phyloP scores from a whole-genome alignment of 2,113 vertebrate species.

The Ammospiza nelsoni region DNA sequence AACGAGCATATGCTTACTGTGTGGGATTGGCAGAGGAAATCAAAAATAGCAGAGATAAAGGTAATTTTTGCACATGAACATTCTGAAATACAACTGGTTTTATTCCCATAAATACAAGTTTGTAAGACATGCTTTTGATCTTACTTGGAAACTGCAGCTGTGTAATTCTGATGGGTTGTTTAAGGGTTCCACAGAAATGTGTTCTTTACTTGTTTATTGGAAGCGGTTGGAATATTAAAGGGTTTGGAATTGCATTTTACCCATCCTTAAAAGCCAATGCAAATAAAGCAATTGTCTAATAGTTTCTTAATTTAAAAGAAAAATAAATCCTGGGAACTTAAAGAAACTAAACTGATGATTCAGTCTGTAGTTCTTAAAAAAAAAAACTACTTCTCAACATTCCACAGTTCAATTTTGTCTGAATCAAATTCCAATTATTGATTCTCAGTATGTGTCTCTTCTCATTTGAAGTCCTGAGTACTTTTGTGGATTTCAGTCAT shows the following conservation, averaged over 20 bases:
- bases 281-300: background rate
- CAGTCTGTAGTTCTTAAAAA: background rate
- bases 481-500: background rate
- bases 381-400: background rate
- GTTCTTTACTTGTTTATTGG: background rate
- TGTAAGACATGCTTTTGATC: background rate
- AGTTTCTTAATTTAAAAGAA: background rate
- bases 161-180: background rate
- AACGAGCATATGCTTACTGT: constrained; percentile 98
- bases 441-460: background rate
- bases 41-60: constrained; percentile 97
- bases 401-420: background rate
- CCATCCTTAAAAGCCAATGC: background rate
- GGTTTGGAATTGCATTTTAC: background rate
- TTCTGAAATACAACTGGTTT: background rate
- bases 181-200: background rate
- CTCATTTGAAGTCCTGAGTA: background rate
- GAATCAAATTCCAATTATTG: background rate
- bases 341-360: background rate
- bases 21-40: constrained; percentile 97
- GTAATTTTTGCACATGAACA: constrained; percentile 65
- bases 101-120: background rate
- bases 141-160: background rate
- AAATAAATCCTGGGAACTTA: background rate
- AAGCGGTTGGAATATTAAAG: background rate